Evolutionary conservation across 1,140 invertebrate genomes (phyloP), one percentile per base, ranked within the genome.

Genomic region (Idris sp.): DNA sequence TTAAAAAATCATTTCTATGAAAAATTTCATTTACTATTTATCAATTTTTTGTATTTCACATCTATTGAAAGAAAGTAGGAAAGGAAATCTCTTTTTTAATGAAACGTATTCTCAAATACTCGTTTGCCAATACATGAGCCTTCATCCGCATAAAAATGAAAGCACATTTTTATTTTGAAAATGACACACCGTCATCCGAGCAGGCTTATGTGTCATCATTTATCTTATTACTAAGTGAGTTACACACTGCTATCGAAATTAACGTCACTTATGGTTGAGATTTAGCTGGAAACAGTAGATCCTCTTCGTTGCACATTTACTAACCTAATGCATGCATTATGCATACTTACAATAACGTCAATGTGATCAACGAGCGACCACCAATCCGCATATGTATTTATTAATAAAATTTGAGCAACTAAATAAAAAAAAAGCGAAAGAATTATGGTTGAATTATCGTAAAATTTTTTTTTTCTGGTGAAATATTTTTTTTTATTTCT

Each of bases 151-250:
- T 22, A 6, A 22, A 22, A 22, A 4, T 22, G 19, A 22, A 22
- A 65, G 31, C 3, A 31, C 4, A 16, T 38, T 51, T 9, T 8
- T 43, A 49, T 35, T n/a, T 2, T 6, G 1, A 8, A 28, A 53
- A 14, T 61, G 67, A n/a, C n/a, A 54, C 54, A 59, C 16, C 28
- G 26, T 54, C 49, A 71, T 46, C 40, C 48, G 2, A 14, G n/a
- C 26, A 7, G 25, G 67, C 33, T 71, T 51, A 62, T 35, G 15
- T 36, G 36, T 58, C 49, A 72, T 31, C 58, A 44, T 72, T 64
- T 64, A 64, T 72, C 68, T 72, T 58, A 64, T 64, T 64, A 64
- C 58, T 44, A 62, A 72, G 58, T 58, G 68, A 72, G 58, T 72
- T 72, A 72, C 58, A 31, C 43, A 56, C 11, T 72, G 13, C 67